A percentile compares a stretch with the other conserved stretches of the same genome.
These are phyloP conservation scores for Caenorhabditis virilis DNA, from an alignment of 2,888 invertebrate species.

Conservation along the genomic window DNA sequence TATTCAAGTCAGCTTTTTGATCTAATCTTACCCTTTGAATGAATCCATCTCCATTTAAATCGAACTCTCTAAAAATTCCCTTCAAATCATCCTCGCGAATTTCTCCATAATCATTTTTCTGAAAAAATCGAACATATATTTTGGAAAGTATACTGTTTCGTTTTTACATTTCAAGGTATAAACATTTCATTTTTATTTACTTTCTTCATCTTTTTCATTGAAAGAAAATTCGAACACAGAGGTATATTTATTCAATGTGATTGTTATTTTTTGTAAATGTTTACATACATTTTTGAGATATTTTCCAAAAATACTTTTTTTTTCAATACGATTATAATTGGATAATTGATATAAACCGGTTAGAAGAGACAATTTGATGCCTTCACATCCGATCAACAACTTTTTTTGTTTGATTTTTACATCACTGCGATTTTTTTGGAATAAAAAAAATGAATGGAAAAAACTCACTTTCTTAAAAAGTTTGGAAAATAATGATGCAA, in stretches of 20 bases:
- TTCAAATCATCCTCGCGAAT: constrained; percentile 66
- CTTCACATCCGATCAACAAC: too few relatives aligned
- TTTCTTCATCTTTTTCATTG: not conserved
- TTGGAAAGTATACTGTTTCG: not conserved
- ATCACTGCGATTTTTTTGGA: too few relatives aligned
- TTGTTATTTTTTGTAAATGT: too few relatives aligned
- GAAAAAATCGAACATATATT: not conserved
- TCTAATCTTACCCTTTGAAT: constrained; percentile 55
- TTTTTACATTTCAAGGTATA: too few relatives aligned
- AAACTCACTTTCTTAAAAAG: too few relatives aligned
- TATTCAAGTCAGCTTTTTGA: not conserved
- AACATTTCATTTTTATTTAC: too few relatives aligned
- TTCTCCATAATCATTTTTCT: constrained; percentile 53
- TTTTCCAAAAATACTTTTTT: not conserved
- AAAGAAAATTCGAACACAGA: not conserved
- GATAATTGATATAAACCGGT: not conserved
- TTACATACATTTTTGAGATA: not conserved
- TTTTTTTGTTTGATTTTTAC: too few relatives aligned
- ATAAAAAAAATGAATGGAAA: too few relatives aligned
- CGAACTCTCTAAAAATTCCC: constrained; percentile 66
- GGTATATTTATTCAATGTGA: not conserved
- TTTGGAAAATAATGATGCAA: too few relatives aligned
- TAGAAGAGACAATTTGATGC: too few relatives aligned
- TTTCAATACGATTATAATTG: not conserved
- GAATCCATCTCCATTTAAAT: constrained; percentile 67